Percentiles rank a stretch among this genome's conserved stretches.
Evolutionary conservation across 2,113 vertebrate species (phyloP).

Genomic region (Tragulus kanchil): DNA sequence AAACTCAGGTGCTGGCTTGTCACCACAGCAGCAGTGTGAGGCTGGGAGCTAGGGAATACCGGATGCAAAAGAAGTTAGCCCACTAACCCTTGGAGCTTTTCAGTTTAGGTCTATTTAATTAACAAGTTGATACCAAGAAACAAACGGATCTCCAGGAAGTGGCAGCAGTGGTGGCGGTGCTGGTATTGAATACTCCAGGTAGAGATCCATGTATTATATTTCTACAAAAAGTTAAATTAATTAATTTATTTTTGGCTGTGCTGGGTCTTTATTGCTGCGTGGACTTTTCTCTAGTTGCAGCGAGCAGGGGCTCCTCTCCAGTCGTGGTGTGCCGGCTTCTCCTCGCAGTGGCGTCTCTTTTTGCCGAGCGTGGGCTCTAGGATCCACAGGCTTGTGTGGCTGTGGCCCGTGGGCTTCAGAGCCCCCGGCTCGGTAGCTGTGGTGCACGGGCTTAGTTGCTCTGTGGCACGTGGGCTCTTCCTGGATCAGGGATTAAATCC

Average conservation of each 20-base stretch:
- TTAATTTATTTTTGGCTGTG: neutral
- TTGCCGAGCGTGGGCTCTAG: neutral
- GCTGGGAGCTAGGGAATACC: neutral
- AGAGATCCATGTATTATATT: neutral
- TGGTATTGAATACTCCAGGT: neutral
- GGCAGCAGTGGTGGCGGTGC: too few species aligned
- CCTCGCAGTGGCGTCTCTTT: neutral
- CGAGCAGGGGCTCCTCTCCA: neutral
- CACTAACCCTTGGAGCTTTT: neutral
- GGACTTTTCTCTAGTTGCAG: neutral
- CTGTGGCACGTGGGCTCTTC: neutral
- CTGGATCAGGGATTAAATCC: neutral
- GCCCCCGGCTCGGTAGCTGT: neutral
- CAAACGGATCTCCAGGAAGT: neutral
- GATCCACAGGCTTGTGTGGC: accelerated
- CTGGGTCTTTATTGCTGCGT: neutral
- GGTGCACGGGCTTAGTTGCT: neutral
- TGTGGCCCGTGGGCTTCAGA: neutral
- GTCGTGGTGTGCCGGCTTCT: neutral
- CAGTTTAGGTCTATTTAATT: neutral
- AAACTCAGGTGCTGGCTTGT: neutral
- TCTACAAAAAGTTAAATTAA: neutral
- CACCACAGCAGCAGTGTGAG: neutral
- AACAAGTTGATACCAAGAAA: too few species aligned
- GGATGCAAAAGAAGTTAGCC: neutral